Evolutionary conservation across 1,140 invertebrate genomes (phyloP).

Genomic region (Drosophila prosaltans): DNA sequence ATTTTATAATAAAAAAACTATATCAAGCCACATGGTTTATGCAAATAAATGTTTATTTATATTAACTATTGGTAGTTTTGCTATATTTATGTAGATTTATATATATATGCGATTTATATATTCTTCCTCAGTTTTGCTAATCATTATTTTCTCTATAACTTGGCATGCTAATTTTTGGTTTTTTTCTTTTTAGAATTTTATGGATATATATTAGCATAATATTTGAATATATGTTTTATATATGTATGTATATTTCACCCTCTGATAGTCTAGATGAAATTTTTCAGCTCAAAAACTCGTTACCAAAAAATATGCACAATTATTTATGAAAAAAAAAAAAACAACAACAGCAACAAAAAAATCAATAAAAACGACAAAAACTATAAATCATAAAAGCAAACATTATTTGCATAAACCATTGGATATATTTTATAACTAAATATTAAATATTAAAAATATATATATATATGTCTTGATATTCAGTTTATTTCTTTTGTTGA

Average conservation of each 20-base stretch:
- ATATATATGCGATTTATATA: slow-evolving; percentile 27
- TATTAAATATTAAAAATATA: not conserved
- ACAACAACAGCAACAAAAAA: slow-evolving; percentile 41
- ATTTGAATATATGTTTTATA: not conserved
- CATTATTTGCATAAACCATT: slow-evolving; percentile 83
- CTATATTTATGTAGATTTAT: slow-evolving; percentile 31
- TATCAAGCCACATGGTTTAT: slow-evolving; percentile 67
- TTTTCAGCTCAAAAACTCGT: slow-evolving; percentile 79
- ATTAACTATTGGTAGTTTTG: slow-evolving; percentile 2
- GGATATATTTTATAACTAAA: slow-evolving; percentile 43
- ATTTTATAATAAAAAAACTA: slow-evolving; percentile 2
- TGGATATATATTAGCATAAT: slow-evolving; percentile 36
- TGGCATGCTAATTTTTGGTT: slow-evolving; percentile 1
- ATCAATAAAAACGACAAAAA: slow-evolving; percentile 22
- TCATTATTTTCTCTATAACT: slow-evolving; percentile 9
- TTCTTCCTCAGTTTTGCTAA: not conserved
- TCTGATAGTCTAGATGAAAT: slow-evolving; percentile 41
- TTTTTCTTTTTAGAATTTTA: not conserved
- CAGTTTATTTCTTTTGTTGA: slow-evolving; percentile 48
- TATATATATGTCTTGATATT: slow-evolving; percentile 61
- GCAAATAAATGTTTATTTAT: slow-evolving; percentile 65
- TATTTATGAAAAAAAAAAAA: slow-evolving; percentile 38
- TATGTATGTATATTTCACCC: not conserved
- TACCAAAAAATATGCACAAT: slow-evolving; percentile 81
- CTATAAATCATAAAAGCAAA: slow-evolving; percentile 37